Base-by-base conservation (phyloP, 2,888 invertebrate species). In the Odontomyia ornata region DNA sequence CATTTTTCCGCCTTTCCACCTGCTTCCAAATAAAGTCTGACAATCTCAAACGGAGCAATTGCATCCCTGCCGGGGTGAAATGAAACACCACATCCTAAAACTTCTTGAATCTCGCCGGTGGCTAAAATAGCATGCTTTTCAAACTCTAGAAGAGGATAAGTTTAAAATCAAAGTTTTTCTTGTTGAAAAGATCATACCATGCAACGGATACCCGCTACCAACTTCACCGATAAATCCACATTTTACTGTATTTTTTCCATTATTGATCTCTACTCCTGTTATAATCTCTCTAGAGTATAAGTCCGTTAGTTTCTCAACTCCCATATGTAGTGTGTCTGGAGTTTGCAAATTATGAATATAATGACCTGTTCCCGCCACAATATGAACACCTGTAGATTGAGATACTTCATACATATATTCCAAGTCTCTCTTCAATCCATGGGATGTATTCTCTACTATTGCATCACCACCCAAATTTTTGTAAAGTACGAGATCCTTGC, bases 141-240 rank as follows among this genome's bases (percentile, higher is more conserved):
- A 83, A 93, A 93, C 81, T 91, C 93, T 93, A 80, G 0, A 82
- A 78, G 52, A 9, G 15, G 1, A 27, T 15, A 13, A 62, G 11
- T 15, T 56, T 52, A 15, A 52, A 52, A 52, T 18, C 11, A 43
- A 43, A 43, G 43, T 11, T 0, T 11, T 43, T 18, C 15, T 18
- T 1, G 15, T 21, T 1, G 18, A 60, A 60, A n/a, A 25, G 5
- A 11, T n/a, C 79, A 83, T 82, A 93, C 95, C 92, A 86, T 90
- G 88, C 9, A 95, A 88, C 0, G 95, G 95, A 92, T 93, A 95
- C 5, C 90, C 89, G 82, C 93, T 94, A 2, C 93, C 95, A 67
- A 95, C 90, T 86, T 95, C 95, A 1, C 95, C 95, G 82, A 95
- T 91, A 78, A 94, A 91, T 1, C 95, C 95, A 79, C 94, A 93